Conservation (phyloP, 1,140 invertebrate species). For the Cryptotermes secundus region DNA sequence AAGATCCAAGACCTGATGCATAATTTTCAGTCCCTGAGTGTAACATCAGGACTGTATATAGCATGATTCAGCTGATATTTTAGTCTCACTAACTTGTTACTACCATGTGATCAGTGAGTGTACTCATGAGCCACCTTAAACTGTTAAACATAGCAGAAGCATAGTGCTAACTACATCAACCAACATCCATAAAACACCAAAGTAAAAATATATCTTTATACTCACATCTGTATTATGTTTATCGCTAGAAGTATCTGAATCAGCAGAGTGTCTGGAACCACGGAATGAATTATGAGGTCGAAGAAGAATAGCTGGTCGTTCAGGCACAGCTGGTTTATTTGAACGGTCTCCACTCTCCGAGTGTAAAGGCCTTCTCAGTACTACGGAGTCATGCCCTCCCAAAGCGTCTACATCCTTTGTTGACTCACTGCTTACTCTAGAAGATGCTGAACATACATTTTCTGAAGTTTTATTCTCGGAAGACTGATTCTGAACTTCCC, state of each 20-base stretch:
- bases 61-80: too few relatives aligned
- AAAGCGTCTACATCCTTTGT: background rate
- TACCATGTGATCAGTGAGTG: too few relatives aligned
- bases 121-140: background rate
- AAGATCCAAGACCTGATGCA: too few relatives aligned
- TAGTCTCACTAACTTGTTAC: too few relatives aligned
- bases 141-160: background rate
- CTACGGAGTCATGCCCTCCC: slow-evolving; percentile 8
- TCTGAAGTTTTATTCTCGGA: slow-evolving; percentile 22
- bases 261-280: slow-evolving; percentile 20
- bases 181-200: background rate
- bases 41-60: too few relatives aligned
- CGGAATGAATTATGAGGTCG: slow-evolving; percentile 30
- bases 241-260: slow-evolving; percentile 24
- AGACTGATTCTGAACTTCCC: slow-evolving; percentile 11
- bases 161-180: background rate
- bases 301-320: slow-evolving; percentile 28
- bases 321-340: slow-evolving; percentile 27
- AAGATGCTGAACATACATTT: background rate
- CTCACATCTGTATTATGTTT: slow-evolving; percentile 26
- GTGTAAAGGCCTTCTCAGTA: slow-evolving; percentile 13
- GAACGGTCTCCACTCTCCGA: slow-evolving; percentile 7
- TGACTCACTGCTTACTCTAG: background rate
- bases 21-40: too few relatives aligned
- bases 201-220: background rate